Conservation (phyloP, 1,140 invertebrate genomes). For the Pseudomyrmex flavicornis region DNA sequence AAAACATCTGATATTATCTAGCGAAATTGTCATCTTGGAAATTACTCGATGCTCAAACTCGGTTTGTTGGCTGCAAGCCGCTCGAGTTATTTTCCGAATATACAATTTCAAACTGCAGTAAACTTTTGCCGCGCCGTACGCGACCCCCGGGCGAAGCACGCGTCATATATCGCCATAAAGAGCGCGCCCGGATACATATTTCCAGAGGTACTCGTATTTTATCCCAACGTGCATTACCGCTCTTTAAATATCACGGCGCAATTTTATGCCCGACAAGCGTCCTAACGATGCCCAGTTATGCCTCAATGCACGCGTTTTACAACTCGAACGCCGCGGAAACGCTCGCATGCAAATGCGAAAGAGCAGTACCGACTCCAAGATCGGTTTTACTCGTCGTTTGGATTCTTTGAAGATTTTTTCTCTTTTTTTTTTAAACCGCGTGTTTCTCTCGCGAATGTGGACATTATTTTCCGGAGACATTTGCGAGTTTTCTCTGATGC, state of each 20-base stretch:
- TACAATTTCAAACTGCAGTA: slow-evolving; percentile 51
- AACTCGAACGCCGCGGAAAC: slow-evolving; percentile 29
- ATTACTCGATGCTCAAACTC: slow-evolving; percentile 13
- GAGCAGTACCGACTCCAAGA: slow-evolving; percentile 22
- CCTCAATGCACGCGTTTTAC: slow-evolving; percentile 25
- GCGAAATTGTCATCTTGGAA: neutral
- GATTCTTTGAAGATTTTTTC: slow-evolving; percentile 13
- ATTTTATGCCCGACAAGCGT: slow-evolving; percentile 50
- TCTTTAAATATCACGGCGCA: slow-evolving; percentile 57
- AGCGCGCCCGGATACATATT: slow-evolving; percentile 40
- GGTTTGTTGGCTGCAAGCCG: slow-evolving; percentile 10
- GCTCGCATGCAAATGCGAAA: slow-evolving; percentile 23
- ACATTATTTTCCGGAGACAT: slow-evolving; percentile 38
- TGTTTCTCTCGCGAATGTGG: neutral
- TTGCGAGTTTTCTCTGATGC: slow-evolving; percentile 5
- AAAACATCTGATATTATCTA: slow-evolving; percentile 7
- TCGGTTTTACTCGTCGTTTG: slow-evolving; percentile 1
- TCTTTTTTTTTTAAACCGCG: neutral
- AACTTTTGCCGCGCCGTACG: slow-evolving; percentile 29
- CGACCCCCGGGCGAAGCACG: slow-evolving; percentile 9
- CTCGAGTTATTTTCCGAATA: slow-evolving; percentile 37
- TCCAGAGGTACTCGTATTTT: slow-evolving; percentile 50
- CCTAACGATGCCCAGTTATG: slow-evolving; percentile 52
- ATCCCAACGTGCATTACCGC: slow-evolving; percentile 51
- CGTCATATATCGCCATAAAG: slow-evolving; percentile 56